phyloP scores from a whole-genome alignment of 92 coral and sea anemone genomes.

The Heliopora coerulea region DNA sequence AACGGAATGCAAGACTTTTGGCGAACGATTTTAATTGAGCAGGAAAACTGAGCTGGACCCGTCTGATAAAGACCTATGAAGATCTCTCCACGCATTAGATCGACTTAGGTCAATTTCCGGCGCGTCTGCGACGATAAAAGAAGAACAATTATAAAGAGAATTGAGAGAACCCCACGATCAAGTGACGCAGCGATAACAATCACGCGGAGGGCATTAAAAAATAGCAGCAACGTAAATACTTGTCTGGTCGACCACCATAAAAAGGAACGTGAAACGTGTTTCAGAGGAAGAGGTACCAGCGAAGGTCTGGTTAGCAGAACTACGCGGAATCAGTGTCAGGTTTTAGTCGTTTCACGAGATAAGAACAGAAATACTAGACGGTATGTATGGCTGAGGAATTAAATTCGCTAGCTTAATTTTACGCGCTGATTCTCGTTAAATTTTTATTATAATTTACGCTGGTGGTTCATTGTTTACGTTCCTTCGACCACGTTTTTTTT shows the following conservation, averaged over 20 bases:
- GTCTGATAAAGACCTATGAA: too few relatives aligned
- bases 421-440: too few relatives aligned
- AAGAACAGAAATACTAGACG: too few relatives aligned
- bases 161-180: conserved; percentile 17
- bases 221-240: conserved; percentile 28
- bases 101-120: conserved; percentile 22
- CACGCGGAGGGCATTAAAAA: conserved; percentile 17
- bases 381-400: too few relatives aligned
- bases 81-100: conserved; percentile 18
- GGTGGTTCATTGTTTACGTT: not conserved
- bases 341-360: too few relatives aligned
- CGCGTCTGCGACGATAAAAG: conserved; percentile 17
- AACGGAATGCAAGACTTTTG: not conserved
- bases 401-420: too few relatives aligned
- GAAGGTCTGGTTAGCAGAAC: too few relatives aligned
- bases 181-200: conserved; percentile 37
- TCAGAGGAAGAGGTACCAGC: too few relatives aligned
- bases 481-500: not conserved
- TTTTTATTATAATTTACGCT: not conserved
- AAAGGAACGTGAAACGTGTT: not conserved
- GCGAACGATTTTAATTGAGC: not conserved
- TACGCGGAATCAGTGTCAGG: too few relatives aligned
- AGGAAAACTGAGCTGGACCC: too few relatives aligned
- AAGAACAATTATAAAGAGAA: conserved; percentile 1
- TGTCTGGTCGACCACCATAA: not conserved